Evolutionary conservation across 2,888 invertebrate species (phyloP).

Genomic region (Allolobophora icterica): DNA sequence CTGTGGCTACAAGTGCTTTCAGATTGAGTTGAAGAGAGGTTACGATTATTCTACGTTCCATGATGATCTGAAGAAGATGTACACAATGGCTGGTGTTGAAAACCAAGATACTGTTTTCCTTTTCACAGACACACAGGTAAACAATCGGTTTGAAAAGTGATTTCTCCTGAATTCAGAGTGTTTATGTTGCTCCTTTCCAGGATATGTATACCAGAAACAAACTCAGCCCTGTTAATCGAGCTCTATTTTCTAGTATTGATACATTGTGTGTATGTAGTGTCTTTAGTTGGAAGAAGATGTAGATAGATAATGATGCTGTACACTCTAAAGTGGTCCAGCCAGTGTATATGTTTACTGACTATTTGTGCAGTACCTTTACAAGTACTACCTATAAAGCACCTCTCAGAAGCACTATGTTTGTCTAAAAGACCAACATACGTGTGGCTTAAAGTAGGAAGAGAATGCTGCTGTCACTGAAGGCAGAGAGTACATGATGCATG

Average conservation of each 20-base stretch:
- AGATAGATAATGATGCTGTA: background rate
- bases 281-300: background rate
- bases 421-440: background rate
- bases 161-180: background rate
- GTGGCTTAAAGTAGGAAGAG: background rate
- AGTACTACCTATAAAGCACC: background rate
- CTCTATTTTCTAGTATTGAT: background rate
- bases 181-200: background rate
- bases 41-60: conserved; percentile 84
- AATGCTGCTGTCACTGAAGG: background rate
- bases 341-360: too few species aligned
- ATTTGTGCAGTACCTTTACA: background rate
- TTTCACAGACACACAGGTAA: conserved; percentile 81
- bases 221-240: too few species aligned
- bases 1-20: conserved; percentile 75
- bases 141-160: background rate
- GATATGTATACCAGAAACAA: background rate
- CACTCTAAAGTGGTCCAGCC: too few species aligned
- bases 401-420: background rate
- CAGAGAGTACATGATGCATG: background rate
- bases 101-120: conserved; percentile 82
- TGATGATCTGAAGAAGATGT: conserved; percentile 82
- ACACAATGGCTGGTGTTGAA: conserved; percentile 78
- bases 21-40: conserved; percentile 83
- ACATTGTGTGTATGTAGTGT: background rate